Percentiles rank a stretch among this genome's conserved stretches.
Conservation (phyloP, 2,888 invertebrate species). For the Amphipoea oculea region DNA sequence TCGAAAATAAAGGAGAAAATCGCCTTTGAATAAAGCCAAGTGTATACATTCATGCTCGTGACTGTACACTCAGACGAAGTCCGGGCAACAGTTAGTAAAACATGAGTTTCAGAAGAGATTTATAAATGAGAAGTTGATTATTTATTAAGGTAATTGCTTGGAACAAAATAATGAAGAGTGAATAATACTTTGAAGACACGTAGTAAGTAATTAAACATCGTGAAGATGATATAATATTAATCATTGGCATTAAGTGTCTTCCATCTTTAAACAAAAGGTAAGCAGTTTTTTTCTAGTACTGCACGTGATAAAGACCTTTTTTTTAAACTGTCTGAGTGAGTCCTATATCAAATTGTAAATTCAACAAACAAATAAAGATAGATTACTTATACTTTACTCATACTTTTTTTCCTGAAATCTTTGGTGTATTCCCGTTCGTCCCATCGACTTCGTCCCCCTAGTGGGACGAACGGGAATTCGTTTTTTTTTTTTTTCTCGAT, state of each 20-base stretch:
- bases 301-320: background rate
- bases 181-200: slow-evolving; percentile 2
- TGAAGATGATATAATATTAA: background rate
- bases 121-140: background rate
- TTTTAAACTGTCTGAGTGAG: too few relatives aligned
- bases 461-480: too few relatives aligned
- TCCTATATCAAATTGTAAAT: background rate
- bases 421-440: too few relatives aligned
- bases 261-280: background rate
- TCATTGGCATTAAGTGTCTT: background rate
- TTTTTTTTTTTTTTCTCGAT: too few relatives aligned
- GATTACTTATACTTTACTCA: background rate
- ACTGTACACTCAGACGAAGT: background rate
- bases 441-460: too few relatives aligned
- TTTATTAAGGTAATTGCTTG: background rate
- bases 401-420: too few relatives aligned
- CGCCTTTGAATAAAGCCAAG: background rate
- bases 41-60: too few relatives aligned
- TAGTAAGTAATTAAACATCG: background rate
- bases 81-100: background rate
- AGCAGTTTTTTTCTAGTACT: too few relatives aligned
- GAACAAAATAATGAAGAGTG: background rate
- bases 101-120: background rate
- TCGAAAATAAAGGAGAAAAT: background rate
- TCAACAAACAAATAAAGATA: background rate